Conservation (phyloP, 2,113 vertebrate species). For the Stigmatopora nigra region DNA sequence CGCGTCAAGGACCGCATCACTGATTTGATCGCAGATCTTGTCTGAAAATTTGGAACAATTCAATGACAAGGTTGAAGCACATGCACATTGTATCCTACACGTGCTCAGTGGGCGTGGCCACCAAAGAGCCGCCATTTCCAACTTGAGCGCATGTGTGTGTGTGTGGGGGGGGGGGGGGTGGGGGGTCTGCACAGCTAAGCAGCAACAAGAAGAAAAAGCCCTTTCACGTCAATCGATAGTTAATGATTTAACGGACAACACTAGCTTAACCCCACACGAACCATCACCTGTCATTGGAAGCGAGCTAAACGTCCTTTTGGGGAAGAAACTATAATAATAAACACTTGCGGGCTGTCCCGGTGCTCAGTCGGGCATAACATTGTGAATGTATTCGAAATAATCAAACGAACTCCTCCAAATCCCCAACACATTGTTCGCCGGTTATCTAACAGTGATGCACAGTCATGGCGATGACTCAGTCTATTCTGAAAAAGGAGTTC, state of each 20-base stretch:
- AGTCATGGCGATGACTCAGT: not conserved
- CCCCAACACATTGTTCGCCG: rapidly evolving
- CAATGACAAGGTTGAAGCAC: not conserved
- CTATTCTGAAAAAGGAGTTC: too few species aligned
- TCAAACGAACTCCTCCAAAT: not conserved
- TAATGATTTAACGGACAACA: too few species aligned
- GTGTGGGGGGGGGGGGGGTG: too few species aligned
- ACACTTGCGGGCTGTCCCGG: too few species aligned
- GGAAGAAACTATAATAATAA: too few species aligned
- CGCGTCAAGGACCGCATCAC: slow-evolving; percentile 89
- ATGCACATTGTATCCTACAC: not conserved
- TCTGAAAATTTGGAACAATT: slow-evolving; percentile 64
- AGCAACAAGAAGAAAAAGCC: slow-evolving; percentile 19
- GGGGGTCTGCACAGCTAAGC: slow-evolving; percentile 18
- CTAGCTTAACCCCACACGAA: too few species aligned
- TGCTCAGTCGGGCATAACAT: too few species aligned
- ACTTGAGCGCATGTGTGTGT: slow-evolving; percentile 37
- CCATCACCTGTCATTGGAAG: too few species aligned
- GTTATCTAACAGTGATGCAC: not conserved
- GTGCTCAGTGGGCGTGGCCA: slow-evolving; percentile 21
- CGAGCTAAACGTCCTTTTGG: too few species aligned
- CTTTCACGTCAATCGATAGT: not conserved
- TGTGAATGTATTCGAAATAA: not conserved
- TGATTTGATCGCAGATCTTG: slow-evolving; percentile 96
- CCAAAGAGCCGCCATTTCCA: slow-evolving; percentile 51